Base-by-base conservation (phyloP, 1,140 invertebrate genomes). In the Anoplophora glabripennis region DNA sequence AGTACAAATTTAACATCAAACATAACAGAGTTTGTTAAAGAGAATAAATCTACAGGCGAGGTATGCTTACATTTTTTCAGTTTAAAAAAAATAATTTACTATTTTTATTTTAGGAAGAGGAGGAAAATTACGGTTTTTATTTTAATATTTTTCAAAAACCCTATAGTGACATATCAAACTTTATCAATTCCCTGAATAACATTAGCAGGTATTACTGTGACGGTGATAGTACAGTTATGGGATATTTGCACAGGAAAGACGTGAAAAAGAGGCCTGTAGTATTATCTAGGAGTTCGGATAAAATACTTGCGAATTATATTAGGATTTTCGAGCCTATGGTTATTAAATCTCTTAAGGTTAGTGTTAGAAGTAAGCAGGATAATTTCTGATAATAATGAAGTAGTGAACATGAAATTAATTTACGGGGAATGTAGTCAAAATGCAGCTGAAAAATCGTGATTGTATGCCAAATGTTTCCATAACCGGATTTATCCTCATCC, bases 301-400 rank as follows among this genome's bases (percentile, higher is more conserved):
- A 86, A 66, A 83, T 86, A 54, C 82, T 94, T 56, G 86, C 86
- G 17, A 84, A 84, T 21, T 93, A 91, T 69, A 93, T 96, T 53
- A 81, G 89, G 53, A 78, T 94, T 35, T 94, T 96, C 77, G 92
- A 96, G 72, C 89, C 91, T 0, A 86, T 95, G 73, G 92, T 96
- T 3, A 93, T 95, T 63, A 90, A 91, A 72, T 85, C 89, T 37
- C 76, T 92, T 61, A 89, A 87, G 78, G 85, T 87, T 68, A 72
- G 66, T 73, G 21, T 28, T 28, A 28, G n/a, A n/a, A n/a, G n/a
- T n/a, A n/a, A n/a, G n/a, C n/a, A n/a, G n/a, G n/a, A n/a, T n/a
- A n/a, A n/a, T n/a, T n/a, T n/a, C n/a, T n/a, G n/a, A n/a, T n/a
- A n/a, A n/a, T n/a, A n/a, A n/a, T n/a, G n/a, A n/a, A n/a, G n/a